Percentiles rank a stretch among this genome's conserved stretches.
phyloP scores from a whole-genome alignment of 2,797 vertebrate genomes.

The Myotis daubentonii region DNA sequence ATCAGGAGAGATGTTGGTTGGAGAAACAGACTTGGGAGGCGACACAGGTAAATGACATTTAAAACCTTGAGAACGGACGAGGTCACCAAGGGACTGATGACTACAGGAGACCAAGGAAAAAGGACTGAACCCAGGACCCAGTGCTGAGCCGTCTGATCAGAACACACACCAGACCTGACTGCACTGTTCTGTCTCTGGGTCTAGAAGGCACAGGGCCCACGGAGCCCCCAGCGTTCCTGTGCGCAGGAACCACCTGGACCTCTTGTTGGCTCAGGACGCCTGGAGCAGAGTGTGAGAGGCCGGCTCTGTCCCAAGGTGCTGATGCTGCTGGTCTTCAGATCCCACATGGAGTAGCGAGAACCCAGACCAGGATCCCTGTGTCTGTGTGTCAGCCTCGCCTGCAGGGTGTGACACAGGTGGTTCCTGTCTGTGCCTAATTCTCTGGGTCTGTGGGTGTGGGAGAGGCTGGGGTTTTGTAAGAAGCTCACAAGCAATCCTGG shows the following conservation, averaged over 20 bases:
- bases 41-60: neutral
- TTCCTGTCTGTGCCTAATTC: neutral
- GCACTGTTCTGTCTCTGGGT: fast-evolving
- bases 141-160: neutral
- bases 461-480: neutral
- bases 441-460: neutral
- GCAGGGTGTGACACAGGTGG: neutral
- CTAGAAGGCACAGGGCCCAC: fast-evolving
- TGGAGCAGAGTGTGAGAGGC: fast-evolving
- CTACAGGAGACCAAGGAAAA: neutral
- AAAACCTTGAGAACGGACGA: neutral
- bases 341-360: neutral
- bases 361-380: neutral
- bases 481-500: neutral
- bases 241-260: neutral
- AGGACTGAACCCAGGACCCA: neutral
- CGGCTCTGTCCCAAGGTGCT: neutral
- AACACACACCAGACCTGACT: fast-evolving
- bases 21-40: neutral
- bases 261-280: neutral
- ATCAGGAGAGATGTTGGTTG: neutral
- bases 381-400: neutral
- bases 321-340: neutral
- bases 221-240: neutral
- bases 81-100: neutral